These are phyloP conservation scores for Varanus salvator DNA, from an alignment of 2,113 vertebrate genomes.

Conservation along the genomic window DNA sequence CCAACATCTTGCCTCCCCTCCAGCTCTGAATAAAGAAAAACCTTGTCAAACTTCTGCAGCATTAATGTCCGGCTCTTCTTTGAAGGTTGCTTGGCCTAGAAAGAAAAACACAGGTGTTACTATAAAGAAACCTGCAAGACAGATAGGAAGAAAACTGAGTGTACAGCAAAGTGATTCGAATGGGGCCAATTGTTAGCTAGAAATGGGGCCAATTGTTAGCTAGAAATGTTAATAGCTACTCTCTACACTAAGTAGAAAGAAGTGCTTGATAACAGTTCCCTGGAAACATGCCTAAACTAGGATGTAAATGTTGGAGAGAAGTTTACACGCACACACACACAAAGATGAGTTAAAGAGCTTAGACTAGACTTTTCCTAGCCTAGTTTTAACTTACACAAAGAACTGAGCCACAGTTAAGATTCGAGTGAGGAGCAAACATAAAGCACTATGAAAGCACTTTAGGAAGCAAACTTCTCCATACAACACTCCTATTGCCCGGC, in stretches of 20 bases:
- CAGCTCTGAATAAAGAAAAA: conserved; percentile 56
- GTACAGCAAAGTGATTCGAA: neutral
- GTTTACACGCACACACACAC: neutral
- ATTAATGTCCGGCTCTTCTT: conserved; percentile 21
- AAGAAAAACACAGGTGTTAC: conserved; percentile 50
- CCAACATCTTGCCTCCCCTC: conserved; percentile 83
- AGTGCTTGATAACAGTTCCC: neutral
- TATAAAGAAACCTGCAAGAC: conserved; percentile 1
- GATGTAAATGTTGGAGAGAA: neutral
- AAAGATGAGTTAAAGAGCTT: neutral
- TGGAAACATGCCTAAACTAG: neutral
- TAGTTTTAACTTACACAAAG: neutral
- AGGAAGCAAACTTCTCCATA: neutral
- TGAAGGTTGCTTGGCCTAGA: conserved; percentile 52
- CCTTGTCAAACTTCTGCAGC: neutral
- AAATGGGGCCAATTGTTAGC: neutral
- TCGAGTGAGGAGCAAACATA: neutral
- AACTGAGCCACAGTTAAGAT: neutral
- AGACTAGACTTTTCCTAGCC: neutral
- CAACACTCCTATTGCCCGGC: neutral
- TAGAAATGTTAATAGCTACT: conserved; percentile 33
- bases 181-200: too few species aligned
- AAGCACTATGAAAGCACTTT: neutral
- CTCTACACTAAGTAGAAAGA: neutral
- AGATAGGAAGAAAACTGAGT: neutral